Conservation (phyloP, 2,797 vertebrate genomes). For the Smutsia temminckii region DNA sequence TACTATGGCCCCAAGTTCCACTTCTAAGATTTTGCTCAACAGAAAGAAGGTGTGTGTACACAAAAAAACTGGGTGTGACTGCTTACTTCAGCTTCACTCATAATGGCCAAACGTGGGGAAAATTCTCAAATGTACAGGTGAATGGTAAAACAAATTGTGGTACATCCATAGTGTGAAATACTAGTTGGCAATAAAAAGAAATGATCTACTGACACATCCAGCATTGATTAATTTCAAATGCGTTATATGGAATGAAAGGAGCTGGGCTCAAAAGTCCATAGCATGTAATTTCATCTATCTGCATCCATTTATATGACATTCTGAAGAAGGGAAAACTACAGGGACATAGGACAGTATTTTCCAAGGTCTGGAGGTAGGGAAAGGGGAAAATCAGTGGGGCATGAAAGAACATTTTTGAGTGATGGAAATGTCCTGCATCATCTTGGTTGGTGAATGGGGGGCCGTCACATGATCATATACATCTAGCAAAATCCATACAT, state of each 20-base stretch:
- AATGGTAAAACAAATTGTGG: background rate
- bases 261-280: no score
- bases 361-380: fast-evolving
- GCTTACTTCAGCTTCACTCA: background rate
- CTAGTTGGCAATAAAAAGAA: background rate
- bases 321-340: background rate
- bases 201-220: background rate
- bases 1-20: background rate
- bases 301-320: background rate
- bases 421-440: background rate
- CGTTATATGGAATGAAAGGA: background rate
- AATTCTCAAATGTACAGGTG: background rate
- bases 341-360: background rate
- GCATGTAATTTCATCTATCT: background rate
- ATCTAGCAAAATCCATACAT: background rate
- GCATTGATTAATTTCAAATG: background rate
- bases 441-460: background rate
- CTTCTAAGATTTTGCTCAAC: background rate
- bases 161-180: background rate
- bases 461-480: background rate
- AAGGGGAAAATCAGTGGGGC: background rate
- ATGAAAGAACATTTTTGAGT: background rate
- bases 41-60: background rate
- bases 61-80: background rate
- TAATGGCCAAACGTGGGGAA: background rate